Percentiles rank a stretch among this genome's conserved stretches.
Evolutionary conservation across 2,888 invertebrate genomes (phyloP).

Genomic region (Artemia sp.): DNA sequence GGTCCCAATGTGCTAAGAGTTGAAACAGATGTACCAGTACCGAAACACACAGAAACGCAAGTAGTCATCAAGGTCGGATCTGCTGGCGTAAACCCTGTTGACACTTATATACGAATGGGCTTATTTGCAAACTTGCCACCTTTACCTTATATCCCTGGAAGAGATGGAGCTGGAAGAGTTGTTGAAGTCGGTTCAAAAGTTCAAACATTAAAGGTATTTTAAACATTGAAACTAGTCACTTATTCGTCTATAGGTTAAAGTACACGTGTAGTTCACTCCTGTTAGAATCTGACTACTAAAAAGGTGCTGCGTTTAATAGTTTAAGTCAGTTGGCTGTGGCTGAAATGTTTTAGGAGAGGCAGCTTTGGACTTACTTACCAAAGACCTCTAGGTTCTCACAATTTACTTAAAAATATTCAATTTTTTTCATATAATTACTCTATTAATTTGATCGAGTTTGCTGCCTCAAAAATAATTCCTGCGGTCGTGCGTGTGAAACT

Average conservation of each 20-base stretch:
- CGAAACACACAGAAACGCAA: constrained; percentile 24
- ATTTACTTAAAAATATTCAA: too few relatives aligned
- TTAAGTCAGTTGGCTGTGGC: background rate
- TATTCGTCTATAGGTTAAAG: too few relatives aligned
- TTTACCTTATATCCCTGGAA: constrained; percentile 39
- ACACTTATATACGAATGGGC: constrained; percentile 40
- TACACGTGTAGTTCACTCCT: background rate
- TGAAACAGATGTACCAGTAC: constrained; percentile 29
- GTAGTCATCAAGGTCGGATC: constrained; percentile 36
- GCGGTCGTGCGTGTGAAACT: too few relatives aligned
- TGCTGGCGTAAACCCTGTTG: constrained; percentile 42
- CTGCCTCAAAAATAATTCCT: too few relatives aligned
- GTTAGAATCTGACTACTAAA: background rate
- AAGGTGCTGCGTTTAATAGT: background rate
- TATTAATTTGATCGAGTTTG: too few relatives aligned
- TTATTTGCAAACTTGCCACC: constrained; percentile 32
- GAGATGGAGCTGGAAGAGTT: constrained; percentile 39
- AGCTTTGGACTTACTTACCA: too few relatives aligned
- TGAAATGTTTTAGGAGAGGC: background rate
- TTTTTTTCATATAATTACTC: too few relatives aligned
- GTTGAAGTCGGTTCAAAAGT: constrained; percentile 34
- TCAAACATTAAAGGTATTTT: constrained; percentile 32
- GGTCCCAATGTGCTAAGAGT: constrained; percentile 33
- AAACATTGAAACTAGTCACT: background rate
- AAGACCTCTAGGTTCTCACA: too few relatives aligned